Evolutionary conservation across 2,797 vertebrate species (phyloP).

Genomic region (Silurus aristotelis): DNA sequence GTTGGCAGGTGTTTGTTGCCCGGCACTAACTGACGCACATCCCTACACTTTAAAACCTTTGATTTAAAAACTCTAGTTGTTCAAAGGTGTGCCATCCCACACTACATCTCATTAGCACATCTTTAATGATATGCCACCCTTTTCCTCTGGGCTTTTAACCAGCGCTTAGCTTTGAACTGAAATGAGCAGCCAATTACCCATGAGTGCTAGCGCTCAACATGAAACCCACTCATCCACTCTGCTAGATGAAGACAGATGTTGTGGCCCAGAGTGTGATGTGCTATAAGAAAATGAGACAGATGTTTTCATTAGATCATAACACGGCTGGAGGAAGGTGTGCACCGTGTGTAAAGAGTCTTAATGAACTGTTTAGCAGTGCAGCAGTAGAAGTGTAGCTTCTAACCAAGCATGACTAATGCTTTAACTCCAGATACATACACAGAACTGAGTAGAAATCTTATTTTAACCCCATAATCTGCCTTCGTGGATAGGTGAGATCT

Average conservation of each 20-base stretch:
- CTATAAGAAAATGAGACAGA: slow-evolving; percentile 78
- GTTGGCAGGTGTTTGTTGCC: neutral
- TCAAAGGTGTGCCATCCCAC: neutral
- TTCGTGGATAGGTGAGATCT: neutral
- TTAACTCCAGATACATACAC: neutral
- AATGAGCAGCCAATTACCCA: slow-evolving; percentile 76
- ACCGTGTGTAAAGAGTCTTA: slow-evolving; percentile 76
- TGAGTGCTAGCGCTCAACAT: slow-evolving; percentile 81
- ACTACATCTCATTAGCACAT: slow-evolving; percentile 18
- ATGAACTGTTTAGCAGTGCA: slow-evolving; percentile 70
- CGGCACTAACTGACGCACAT: neutral
- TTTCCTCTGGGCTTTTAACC: slow-evolving; percentile 55
- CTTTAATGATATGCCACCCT: slow-evolving; percentile 15
- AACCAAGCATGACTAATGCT: slow-evolving; percentile 52
- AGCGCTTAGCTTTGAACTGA: slow-evolving; percentile 62
- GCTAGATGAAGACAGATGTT: slow-evolving; percentile 68
- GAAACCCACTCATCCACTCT: slow-evolving; percentile 74
- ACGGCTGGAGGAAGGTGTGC: slow-evolving; percentile 57
- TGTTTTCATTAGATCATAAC: slow-evolving; percentile 73
- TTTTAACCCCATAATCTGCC: neutral
- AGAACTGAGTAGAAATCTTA: neutral
- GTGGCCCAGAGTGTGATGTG: slow-evolving; percentile 66
- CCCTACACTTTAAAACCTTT: neutral
- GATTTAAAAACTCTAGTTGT: neutral
- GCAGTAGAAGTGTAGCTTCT: slow-evolving; percentile 49